Conservation (phyloP, 1,140 invertebrate species). For the Galleria mellonella region DNA sequence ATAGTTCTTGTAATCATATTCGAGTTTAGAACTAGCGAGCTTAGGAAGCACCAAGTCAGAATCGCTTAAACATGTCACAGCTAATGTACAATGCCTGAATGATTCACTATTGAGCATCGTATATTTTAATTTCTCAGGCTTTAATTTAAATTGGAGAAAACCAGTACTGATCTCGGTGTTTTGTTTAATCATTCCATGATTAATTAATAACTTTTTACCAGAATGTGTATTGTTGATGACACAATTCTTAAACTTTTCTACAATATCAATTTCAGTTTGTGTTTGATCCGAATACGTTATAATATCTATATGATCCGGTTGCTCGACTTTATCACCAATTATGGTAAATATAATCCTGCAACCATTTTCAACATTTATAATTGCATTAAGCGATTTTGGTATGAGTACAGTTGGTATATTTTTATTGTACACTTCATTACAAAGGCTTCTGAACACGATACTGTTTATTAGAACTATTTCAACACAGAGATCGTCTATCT, state of each 20-base stretch:
- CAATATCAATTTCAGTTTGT: slow-evolving; percentile 65
- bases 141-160: slow-evolving; percentile 70
- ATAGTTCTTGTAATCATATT: slow-evolving; percentile 60
- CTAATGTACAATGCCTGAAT: slow-evolving; percentile 73
- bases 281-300: slow-evolving; percentile 64
- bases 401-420: slow-evolving; percentile 63
- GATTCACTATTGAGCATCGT: slow-evolving; percentile 76
- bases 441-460: slow-evolving; percentile 53
- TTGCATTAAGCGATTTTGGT: slow-evolving; percentile 57
- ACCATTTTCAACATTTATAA: slow-evolving; percentile 61
- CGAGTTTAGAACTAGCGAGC: slow-evolving; percentile 24
- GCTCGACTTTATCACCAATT: slow-evolving; percentile 45
- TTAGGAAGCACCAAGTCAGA: slow-evolving; percentile 42
- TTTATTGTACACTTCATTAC: slow-evolving; percentile 53
- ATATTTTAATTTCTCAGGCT: slow-evolving; percentile 75
- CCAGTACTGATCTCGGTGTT: slow-evolving; percentile 65
- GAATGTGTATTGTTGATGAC: slow-evolving; percentile 72
- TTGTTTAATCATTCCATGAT: slow-evolving; percentile 74
- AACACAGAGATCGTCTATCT: slow-evolving; percentile 54
- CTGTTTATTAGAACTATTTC: slow-evolving; percentile 59
- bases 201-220: slow-evolving; percentile 76
- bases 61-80: slow-evolving; percentile 66
- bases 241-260: slow-evolving; percentile 76
- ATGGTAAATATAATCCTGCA: slow-evolving; percentile 57
- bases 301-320: slow-evolving; percentile 75